Percentiles rank a stretch among this genome's conserved stretches.
Conservation (phyloP, 2,797 vertebrate species). For the Cirrhinus mrigala region DNA sequence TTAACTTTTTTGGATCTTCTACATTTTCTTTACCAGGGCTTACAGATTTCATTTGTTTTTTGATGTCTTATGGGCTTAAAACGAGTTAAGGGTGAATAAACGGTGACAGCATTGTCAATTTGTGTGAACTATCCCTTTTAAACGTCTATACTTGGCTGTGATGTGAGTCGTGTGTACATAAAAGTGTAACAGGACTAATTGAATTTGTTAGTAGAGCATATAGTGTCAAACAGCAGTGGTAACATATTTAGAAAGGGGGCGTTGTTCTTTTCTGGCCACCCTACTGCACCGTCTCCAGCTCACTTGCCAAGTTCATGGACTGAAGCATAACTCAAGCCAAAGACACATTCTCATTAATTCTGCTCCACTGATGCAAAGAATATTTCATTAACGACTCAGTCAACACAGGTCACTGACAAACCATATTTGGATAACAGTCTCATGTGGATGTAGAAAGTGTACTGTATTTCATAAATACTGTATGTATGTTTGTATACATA, state of each 20-base stretch:
- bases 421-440: constrained; percentile 34
- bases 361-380: constrained; percentile 56
- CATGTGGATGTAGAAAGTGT: background rate
- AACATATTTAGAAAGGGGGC: background rate
- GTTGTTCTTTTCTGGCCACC: background rate
- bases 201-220: background rate
- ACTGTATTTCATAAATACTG: background rate
- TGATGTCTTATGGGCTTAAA: background rate
- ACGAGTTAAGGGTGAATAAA: background rate
- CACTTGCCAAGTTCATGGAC: constrained; percentile 44
- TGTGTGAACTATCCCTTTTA: background rate
- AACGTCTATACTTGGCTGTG: background rate
- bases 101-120: background rate
- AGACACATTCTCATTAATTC: constrained; percentile 57
- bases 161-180: background rate
- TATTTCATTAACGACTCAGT: constrained; percentile 57
- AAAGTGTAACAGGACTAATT: background rate
- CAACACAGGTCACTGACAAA: constrained; percentile 55
- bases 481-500: background rate
- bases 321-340: constrained; percentile 46
- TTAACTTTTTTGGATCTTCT: background rate
- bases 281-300: background rate
- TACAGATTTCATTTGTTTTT: background rate
- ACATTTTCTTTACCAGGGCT: background rate
- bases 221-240: constrained; percentile 6